Percentiles rank a stretch among this genome's conserved stretches.
These are phyloP conservation scores for Carettochelys insculpta DNA, from an alignment of 2,113 vertebrate genomes.

Conservation along the genomic window DNA sequence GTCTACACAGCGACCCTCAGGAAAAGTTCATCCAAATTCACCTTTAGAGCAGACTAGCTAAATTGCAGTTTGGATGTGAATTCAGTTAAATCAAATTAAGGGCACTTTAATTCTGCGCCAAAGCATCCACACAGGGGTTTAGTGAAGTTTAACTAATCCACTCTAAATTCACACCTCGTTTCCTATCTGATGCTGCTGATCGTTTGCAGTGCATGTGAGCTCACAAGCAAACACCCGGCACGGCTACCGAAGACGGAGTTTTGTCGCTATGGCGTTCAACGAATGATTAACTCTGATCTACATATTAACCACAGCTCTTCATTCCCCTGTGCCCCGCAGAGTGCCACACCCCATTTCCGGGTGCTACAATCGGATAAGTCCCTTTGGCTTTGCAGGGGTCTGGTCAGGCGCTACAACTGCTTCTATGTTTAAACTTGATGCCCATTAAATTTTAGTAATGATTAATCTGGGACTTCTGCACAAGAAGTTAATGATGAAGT, in stretches of 20 bases:
- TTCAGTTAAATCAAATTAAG: neutral
- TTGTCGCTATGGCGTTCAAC: slow-evolving; percentile 52
- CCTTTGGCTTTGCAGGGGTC: neutral
- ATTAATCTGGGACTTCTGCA: slow-evolving; percentile 41
- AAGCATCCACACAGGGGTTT: neutral
- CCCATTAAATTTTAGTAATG: slow-evolving; percentile 12
- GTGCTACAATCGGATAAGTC: slow-evolving; percentile 54
- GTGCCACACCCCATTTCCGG: neutral
- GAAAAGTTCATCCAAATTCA: neutral
- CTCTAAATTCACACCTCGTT: neutral
- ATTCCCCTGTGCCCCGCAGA: neutral
- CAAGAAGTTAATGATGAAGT: neutral
- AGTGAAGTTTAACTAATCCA: neutral
- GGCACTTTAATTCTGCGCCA: neutral
- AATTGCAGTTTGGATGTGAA: neutral
- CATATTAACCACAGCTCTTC: slow-evolving; percentile 51
- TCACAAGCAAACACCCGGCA: neutral
- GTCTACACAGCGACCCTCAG: neutral
- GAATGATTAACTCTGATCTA: slow-evolving; percentile 62
- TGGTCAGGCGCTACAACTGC: neutral
- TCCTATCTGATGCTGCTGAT: neutral
- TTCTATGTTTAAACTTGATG: neutral
- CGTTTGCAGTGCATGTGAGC: neutral
- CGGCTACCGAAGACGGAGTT: neutral
- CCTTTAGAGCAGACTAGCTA: neutral